Evolutionary conservation across 2,888 invertebrate genomes (phyloP).

Genomic region (Ormia ochracea): DNA sequence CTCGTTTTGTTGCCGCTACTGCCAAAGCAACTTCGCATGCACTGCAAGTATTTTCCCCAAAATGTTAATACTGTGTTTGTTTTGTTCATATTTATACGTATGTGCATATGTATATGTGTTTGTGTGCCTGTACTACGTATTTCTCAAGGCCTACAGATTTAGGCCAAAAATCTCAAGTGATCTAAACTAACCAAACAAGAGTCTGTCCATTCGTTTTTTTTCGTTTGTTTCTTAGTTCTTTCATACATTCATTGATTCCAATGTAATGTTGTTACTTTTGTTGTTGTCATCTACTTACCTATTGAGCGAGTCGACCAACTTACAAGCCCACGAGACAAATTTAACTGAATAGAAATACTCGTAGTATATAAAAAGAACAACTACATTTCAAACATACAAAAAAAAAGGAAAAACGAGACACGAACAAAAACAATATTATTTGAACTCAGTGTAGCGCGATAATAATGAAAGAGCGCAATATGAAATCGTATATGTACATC

Average conservation of each 20-base stretch:
- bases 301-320: conserved; percentile 59
- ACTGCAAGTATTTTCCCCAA: conserved; percentile 58
- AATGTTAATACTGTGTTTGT: conserved; percentile 32
- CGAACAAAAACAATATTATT: conserved; percentile 14
- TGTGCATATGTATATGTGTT: too few relatives aligned
- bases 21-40: conserved; percentile 6
- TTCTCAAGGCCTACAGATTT: conserved; percentile 67
- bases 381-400: conserved; percentile 15
- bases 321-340: conserved; percentile 55
- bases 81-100: too few relatives aligned
- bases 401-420: conserved; percentile 1
- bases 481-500: conserved; percentile 50
- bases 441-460: conserved; percentile 54
- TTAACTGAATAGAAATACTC: conserved; percentile 33
- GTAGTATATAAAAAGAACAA: conserved; percentile 8
- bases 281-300: conserved; percentile 50
- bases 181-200: conserved; percentile 64
- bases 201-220: conserved; percentile 45
- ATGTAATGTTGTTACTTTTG: conserved; percentile 21
- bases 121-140: conserved; percentile 57
- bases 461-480: conserved; percentile 46
- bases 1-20: not conserved
- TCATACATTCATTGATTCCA: conserved; percentile 52
- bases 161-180: conserved; percentile 66
- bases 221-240: not conserved